Conservation (phyloP, 64 coral and sea anemone species). For the Porites australiensis region DNA sequence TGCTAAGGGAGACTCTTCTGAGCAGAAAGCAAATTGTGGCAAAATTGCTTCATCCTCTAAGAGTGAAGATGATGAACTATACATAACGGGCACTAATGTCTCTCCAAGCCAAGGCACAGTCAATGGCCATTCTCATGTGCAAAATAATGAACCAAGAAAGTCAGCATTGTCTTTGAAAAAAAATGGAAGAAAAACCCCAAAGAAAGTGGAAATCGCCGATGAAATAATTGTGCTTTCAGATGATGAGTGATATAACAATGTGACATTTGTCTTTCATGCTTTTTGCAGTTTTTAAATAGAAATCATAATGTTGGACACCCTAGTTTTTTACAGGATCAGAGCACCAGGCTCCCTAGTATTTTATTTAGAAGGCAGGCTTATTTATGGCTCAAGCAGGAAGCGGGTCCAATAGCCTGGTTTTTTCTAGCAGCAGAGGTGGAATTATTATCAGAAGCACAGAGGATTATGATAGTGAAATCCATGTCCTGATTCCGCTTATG, state of each 20-base stretch:
- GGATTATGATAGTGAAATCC: too few species aligned
- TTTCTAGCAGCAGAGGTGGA: too few species aligned
- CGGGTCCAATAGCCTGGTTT: too few species aligned
- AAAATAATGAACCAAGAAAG: background rate
- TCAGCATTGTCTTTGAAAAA: slow-evolving; percentile 6
- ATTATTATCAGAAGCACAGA: too few species aligned
- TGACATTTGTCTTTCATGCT: background rate
- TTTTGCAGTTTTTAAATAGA: background rate
- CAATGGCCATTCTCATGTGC: background rate
- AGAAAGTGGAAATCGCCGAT: background rate
- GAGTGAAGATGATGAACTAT: background rate
- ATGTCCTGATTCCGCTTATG: too few species aligned
- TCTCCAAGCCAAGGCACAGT: background rate
- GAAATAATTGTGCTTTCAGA: slow-evolving; percentile 28
- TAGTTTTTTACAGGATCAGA: too few species aligned
- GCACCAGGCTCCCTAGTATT: too few species aligned
- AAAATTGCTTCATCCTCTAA: background rate
- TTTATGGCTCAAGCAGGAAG: too few species aligned
- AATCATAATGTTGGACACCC: too few species aligned
- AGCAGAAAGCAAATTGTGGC: background rate
- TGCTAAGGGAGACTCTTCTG: background rate
- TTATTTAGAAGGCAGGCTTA: too few species aligned
- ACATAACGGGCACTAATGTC: background rate
- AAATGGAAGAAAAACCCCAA: background rate
- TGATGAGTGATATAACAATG: slow-evolving; percentile 16